Percentiles rank a stretch among this genome's conserved stretches.
Conservation (phyloP, 2,797 vertebrate genomes). For the Discoglossus pictus region DNA sequence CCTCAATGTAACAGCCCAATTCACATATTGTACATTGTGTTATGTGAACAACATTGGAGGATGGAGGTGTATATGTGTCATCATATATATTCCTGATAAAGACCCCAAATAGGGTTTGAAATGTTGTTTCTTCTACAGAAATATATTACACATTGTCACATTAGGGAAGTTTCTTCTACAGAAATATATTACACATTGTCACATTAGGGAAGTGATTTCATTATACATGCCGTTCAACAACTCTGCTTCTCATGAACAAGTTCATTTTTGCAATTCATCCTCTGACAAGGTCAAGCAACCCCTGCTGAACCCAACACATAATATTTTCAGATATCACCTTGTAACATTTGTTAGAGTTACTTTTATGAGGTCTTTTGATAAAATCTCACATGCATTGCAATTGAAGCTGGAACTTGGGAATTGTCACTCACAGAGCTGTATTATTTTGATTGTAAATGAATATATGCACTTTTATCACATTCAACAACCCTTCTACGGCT, state of each 20-base stretch:
- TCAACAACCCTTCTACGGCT: conserved; percentile 11
- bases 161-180: neutral
- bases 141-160: neutral
- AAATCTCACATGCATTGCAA: conserved; percentile 35
- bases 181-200: neutral
- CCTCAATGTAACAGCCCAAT: no score
- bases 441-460: conserved; percentile 22
- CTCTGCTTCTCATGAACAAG: neutral
- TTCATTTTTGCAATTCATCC: conserved; percentile 12
- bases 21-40: no score
- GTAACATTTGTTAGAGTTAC: conserved; percentile 25
- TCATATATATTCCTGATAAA: no score
- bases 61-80: no score
- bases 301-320: conserved; percentile 19
- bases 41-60: no score
- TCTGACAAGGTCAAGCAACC: conserved; percentile 35
- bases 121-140: no score
- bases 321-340: conserved; percentile 36
- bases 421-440: conserved; percentile 20
- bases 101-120: no score
- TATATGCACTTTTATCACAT: conserved; percentile 39
- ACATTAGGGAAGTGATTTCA: conserved; percentile 5
- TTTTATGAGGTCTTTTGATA: conserved; percentile 31
- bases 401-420: conserved; percentile 24
- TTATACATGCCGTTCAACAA: conserved; percentile 1